Evolutionary conservation across 2,113 vertebrate species (phyloP).

Genomic region (Vimba vimba): DNA sequence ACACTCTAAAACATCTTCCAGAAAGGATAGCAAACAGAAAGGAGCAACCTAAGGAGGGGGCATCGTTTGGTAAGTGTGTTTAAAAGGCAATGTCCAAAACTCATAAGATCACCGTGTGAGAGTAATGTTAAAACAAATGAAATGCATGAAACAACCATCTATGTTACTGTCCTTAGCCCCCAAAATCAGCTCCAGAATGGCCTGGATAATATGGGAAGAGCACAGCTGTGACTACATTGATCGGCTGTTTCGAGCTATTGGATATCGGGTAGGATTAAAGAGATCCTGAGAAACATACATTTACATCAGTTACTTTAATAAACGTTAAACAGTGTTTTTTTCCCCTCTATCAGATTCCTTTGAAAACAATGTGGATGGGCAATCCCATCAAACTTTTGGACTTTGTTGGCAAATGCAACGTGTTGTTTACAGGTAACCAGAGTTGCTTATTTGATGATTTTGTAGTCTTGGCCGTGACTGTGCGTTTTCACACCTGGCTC

Average conservation of each 20-base stretch:
- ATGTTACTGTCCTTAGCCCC: conserved; percentile 77
- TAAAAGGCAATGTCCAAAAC: not conserved
- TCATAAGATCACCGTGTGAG: not conserved
- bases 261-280: conserved; percentile 78
- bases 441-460: not conserved
- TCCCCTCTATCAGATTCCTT: conserved; percentile 75
- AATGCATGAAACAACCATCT: not conserved
- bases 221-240: conserved; percentile 85
- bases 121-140: not conserved
- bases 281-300: not conserved
- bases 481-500: not conserved
- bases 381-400: conserved; percentile 84
- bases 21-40: conserved; percentile 78
- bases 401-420: conserved; percentile 80
- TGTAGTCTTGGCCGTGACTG: not conserved
- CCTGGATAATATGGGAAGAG: conserved; percentile 92
- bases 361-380: conserved; percentile 88
- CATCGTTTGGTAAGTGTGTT: conserved; percentile 82
- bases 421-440: conserved; percentile 71
- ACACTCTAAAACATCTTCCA: conserved; percentile 84
- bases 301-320: not conserved
- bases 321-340: not conserved
- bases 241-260: conserved; percentile 84
- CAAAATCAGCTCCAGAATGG: conserved; percentile 81
- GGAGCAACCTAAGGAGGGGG: conserved; percentile 82